These are phyloP conservation scores for Microplitis demolitor DNA, from an alignment of 1,140 invertebrate genomes.

Conservation along the genomic window DNA sequence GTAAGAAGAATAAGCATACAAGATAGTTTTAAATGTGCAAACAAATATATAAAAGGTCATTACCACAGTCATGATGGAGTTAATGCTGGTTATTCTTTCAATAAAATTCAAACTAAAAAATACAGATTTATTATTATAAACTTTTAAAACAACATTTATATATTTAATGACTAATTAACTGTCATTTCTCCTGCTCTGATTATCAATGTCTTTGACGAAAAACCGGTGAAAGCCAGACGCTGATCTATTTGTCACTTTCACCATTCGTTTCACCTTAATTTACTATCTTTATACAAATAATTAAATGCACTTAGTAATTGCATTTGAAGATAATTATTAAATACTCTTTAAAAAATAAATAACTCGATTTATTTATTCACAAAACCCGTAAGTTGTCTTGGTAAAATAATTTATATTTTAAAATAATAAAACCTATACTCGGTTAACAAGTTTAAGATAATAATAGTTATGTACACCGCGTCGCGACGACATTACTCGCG, in stretches of 20 bases:
- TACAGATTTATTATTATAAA: no score
- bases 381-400: no score
- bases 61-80: slow-evolving; percentile 35
- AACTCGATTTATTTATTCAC: no score
- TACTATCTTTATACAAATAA: not conserved
- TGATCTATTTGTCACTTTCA: slow-evolving; percentile 1
- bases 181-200: no score
- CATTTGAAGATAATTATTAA: not conserved
- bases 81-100: not conserved
- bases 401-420: no score
- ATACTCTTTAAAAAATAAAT: no score
- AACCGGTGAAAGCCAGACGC: not conserved
- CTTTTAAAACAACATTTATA: not conserved
- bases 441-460: not conserved
- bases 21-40: not conserved
- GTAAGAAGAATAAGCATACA: not conserved
- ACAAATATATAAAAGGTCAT: slow-evolving; percentile 14
- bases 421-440: no score
- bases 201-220: not conserved
- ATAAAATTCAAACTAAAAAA: not conserved
- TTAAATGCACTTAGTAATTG: not conserved
- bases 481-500: slow-evolving; percentile 39
- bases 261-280: not conserved
- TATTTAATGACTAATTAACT: not conserved
- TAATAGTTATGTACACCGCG: slow-evolving; percentile 5